These are phyloP conservation scores for Palythoa heliodiscus DNA, from an alignment of 92 coral and sea anemone genomes.

Conservation along the genomic window DNA sequence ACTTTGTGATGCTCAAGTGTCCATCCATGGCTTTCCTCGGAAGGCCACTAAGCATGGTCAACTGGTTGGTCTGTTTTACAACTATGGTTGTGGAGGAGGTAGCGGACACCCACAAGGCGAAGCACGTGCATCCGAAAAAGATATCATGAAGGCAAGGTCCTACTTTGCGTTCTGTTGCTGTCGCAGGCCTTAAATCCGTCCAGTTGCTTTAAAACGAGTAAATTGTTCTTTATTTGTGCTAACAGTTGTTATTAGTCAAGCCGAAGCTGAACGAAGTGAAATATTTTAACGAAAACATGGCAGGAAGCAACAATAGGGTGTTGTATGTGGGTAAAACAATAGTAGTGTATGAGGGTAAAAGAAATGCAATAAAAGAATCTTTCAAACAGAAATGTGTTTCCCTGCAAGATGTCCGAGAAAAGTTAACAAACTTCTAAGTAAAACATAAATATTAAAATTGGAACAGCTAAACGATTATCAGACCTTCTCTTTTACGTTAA, in stretches of 20 bases:
- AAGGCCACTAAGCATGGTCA: slow-evolving; percentile 14
- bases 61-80: not conserved
- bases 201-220: too few relatives aligned
- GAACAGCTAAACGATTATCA: too few relatives aligned
- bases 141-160: slow-evolving; percentile 4
- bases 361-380: too few relatives aligned
- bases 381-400: too few relatives aligned
- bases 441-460: too few relatives aligned
- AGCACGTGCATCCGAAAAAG: not conserved
- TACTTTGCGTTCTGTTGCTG: slow-evolving; percentile 28
- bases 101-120: slow-evolving; percentile 14
- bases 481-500: too few relatives aligned
- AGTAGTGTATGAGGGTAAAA: not conserved
- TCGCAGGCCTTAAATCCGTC: slow-evolving; percentile 9
- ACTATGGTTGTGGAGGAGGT: not conserved
- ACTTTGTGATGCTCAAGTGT: slow-evolving; percentile 21
- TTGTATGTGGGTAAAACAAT: not conserved
- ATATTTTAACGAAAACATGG: not conserved
- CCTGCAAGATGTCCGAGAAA: too few relatives aligned
- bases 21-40: slow-evolving; percentile 16
- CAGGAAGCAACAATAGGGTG: not conserved
- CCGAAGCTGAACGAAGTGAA: not conserved
- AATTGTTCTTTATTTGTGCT: not conserved
- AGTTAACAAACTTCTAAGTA: too few relatives aligned
- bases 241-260: not conserved